Evolutionary conservation across 2,113 vertebrate species (phyloP).

Genomic region (Xiphophorus maculatus): DNA sequence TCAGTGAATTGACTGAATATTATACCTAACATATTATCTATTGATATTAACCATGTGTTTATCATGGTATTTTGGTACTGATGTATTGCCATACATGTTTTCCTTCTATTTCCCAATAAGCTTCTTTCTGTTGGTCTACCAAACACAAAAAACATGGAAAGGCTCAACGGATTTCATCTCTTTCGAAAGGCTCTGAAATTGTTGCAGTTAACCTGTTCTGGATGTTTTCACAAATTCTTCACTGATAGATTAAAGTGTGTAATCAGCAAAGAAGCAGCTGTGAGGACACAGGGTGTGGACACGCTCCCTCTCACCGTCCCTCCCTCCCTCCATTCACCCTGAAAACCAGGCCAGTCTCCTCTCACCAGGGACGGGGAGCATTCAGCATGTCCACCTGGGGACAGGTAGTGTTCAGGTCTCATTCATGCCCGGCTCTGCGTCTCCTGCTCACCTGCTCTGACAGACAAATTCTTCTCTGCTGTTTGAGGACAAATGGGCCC

Average conservation of each 20-base stretch:
- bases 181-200: not conserved
- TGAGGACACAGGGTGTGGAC: conserved; percentile 54
- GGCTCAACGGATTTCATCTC: not conserved
- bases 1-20: too few relatives aligned
- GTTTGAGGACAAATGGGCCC: conserved; percentile 75
- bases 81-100: too few relatives aligned
- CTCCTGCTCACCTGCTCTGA: conserved; percentile 74
- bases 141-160: not conserved
- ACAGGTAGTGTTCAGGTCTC: conserved; percentile 76
- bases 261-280: conserved; percentile 18
- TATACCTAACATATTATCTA: too few relatives aligned
- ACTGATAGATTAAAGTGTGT: conserved; percentile 16
- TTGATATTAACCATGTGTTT: too few relatives aligned
- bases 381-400: conserved; percentile 75
- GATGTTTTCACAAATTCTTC: conserved; percentile 9
- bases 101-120: not conserved
- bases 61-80: too few relatives aligned
- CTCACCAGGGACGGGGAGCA: conserved; percentile 71
- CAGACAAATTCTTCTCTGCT: conserved; percentile 79
- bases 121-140: not conserved
- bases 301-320: conserved; percentile 42
- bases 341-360: conserved; percentile 75
- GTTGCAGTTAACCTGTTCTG: conserved; percentile 10
- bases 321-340: conserved; percentile 45
- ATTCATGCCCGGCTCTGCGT: conserved; percentile 61